Conservation (phyloP, 2,113 vertebrate genomes). For the Platichthys flesus region DNA sequence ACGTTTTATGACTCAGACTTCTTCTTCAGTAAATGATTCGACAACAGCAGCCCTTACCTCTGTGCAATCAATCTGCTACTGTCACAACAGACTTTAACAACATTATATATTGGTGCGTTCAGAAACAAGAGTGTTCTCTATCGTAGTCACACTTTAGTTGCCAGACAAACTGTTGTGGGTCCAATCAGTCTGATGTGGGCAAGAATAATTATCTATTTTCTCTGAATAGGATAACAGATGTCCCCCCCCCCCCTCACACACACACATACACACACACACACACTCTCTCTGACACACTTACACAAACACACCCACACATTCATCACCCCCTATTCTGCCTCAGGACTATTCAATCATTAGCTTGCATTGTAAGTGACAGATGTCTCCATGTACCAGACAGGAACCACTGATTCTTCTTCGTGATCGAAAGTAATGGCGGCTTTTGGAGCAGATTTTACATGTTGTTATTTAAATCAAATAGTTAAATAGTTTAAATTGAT, state of each 20-base stretch:
- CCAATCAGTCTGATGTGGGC: conserved; percentile 45
- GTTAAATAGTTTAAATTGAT: background rate
- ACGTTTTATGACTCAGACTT: conserved; percentile 41
- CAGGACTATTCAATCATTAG: conserved; percentile 57
- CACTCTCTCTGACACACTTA: conserved; percentile 2
- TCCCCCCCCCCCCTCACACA: conserved; percentile 21
- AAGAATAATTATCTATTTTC: conserved; percentile 32
- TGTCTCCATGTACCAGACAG: conserved; percentile 42
- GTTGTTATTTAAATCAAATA: background rate
- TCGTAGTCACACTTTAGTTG: conserved; percentile 58
- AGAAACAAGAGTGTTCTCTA: conserved; percentile 24
- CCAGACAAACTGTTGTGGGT: conserved; percentile 28
- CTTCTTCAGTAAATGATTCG: conserved; percentile 35
- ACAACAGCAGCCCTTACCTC: conserved; percentile 22
- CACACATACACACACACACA: background rate
- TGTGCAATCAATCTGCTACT: conserved; percentile 44
- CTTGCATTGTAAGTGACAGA: conserved; percentile 58
- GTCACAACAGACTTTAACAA: conserved; percentile 30
- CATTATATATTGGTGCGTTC: conserved; percentile 21
- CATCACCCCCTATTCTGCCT: conserved; percentile 36
- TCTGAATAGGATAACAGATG: conserved; percentile 69
- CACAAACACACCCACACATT: conserved; percentile 10
- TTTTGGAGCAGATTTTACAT: background rate
- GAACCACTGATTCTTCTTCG: conserved; percentile 11
- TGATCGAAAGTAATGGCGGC: background rate